Evolutionary conservation across 2,113 vertebrate species (phyloP).

Genomic region (Narcine bancroftii): DNA sequence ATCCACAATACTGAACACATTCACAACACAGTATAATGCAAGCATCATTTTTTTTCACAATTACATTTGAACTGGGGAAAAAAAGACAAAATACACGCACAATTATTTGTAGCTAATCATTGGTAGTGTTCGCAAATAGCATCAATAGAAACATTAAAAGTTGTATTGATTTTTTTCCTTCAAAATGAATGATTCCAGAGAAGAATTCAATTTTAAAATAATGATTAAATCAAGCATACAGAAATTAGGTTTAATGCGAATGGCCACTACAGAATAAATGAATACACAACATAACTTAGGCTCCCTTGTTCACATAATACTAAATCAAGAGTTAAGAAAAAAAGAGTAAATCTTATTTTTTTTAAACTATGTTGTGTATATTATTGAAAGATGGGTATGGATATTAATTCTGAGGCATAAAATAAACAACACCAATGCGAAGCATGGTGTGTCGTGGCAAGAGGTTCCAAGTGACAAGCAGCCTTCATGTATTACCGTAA

Average conservation of each 20-base stretch:
- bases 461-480: neutral
- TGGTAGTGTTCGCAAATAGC: constrained; percentile 11
- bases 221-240: neutral
- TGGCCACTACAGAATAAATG: neutral
- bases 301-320: neutral
- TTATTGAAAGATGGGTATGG: neutral
- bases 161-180: neutral
- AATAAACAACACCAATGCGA: neutral
- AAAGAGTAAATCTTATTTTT: neutral
- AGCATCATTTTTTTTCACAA: constrained; percentile 1
- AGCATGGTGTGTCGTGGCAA: constrained; percentile 22
- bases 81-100: neutral
- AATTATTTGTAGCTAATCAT: constrained; percentile 15
- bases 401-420: constrained; percentile 20
- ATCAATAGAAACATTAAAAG: constrained; percentile 2
- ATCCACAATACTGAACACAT: constrained; percentile 21
- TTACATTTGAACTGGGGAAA: constrained; percentile 13
- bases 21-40: constrained; percentile 21
- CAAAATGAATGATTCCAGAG: neutral
- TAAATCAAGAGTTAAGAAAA: constrained; percentile 7
- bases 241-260: constrained; percentile 9
- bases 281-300: neutral
- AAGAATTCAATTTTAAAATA: neutral
- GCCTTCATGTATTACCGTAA: neutral
- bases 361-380: neutral